A percentile compares a stretch with the other conserved stretches of the same genome.
phyloP scores from a whole-genome alignment of 1,140 invertebrate species.

The Dendrolimus punctatus region DNA sequence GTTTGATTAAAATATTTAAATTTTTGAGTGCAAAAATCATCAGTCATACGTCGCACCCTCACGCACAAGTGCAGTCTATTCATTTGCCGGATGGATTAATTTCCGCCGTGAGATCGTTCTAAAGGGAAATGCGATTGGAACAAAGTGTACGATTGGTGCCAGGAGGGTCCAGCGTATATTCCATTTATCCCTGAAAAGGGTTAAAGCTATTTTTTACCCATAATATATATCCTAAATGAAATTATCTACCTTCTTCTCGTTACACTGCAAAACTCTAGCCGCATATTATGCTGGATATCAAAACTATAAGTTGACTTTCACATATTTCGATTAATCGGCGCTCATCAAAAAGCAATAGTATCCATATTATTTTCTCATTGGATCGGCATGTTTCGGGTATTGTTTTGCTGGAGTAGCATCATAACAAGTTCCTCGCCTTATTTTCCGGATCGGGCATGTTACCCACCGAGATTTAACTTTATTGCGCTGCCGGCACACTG shows the following conservation, averaged over 20 bases:
- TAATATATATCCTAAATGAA: conserved; percentile 14
- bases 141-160: conserved; percentile 40
- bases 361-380: conserved; percentile 12
- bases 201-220: conserved; percentile 21
- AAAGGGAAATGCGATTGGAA: conserved; percentile 64
- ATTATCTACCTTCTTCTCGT: background rate
- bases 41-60: conserved; percentile 44
- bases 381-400: conserved; percentile 15
- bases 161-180: conserved; percentile 32
- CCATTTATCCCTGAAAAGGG: conserved; percentile 45
- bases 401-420: conserved; percentile 16
- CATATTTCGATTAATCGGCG: no score
- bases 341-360: background rate
- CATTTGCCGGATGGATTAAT: conserved; percentile 67
- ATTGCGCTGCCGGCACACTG: conserved; percentile 45
- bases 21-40: conserved; percentile 27
- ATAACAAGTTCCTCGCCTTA: conserved; percentile 29
- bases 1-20: no score
- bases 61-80: conserved; percentile 65
- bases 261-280: no score
- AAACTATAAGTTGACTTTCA: no score
- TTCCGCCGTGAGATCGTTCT: conserved; percentile 62
- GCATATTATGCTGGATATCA: no score
- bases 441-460: conserved; percentile 31
- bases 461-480: conserved; percentile 48